These are phyloP conservation scores for Corynorhinus townsendii DNA, from an alignment of 2,113 vertebrate genomes.

Conservation along the genomic window DNA sequence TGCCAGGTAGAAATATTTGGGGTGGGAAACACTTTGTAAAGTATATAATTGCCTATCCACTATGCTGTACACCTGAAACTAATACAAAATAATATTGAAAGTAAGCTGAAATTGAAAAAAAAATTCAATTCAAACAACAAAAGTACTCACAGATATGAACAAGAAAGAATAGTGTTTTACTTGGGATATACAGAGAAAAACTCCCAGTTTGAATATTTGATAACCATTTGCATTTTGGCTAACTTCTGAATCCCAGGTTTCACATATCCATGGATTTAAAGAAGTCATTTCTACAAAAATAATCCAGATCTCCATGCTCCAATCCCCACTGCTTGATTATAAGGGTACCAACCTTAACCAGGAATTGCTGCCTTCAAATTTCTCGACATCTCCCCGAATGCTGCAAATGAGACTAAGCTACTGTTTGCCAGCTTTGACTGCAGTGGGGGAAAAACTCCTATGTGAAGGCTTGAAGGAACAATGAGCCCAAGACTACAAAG, in stretches of 20 bases:
- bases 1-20: background rate
- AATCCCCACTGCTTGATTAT: background rate
- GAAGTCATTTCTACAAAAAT: background rate
- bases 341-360: background rate
- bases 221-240: background rate
- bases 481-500: background rate
- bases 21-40: background rate
- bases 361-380: background rate
- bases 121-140: background rate
- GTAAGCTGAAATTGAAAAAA: background rate
- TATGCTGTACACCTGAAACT: background rate
- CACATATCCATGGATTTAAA: background rate
- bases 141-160: background rate
- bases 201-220: background rate
- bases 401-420: background rate
- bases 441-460: background rate
- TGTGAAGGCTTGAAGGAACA: background rate
- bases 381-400: background rate
- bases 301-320: background rate
- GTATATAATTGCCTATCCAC: background rate
- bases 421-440: background rate
- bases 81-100: background rate
- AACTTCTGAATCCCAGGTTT: background rate
- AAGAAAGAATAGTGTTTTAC: background rate
- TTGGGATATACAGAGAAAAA: background rate